Base-by-base conservation (phyloP, 2,797 vertebrate species). In the Echeneis naucrates region DNA sequence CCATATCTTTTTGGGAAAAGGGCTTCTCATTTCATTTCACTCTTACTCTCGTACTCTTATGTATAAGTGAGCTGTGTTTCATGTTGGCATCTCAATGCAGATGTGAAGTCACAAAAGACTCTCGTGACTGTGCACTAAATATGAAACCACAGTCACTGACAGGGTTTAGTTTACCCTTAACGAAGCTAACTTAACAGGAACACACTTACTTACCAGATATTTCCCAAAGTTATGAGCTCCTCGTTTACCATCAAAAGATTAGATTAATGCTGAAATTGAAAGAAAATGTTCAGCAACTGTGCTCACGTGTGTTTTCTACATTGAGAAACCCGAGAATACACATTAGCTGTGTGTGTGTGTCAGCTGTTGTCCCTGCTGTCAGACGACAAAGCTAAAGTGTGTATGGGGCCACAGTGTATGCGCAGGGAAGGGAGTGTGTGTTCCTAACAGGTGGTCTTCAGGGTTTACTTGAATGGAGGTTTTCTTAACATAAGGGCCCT, bases 361-460 rank as follows among this genome's bases (percentile, higher is more conserved):
- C 94, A 94, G 93, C 94, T 95, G 94, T 89, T 84, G 72, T 80
- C 75, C 85, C 92, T 82, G 92, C 85, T 85, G 73, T 88, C 64
- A 63, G 85, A 61, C 67, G 54, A 84, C 85, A 80, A 89, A 86
- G 83, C 75, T 75, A 66, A 80, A 83, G 77, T 86, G 87, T 87
- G 60, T 75, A 56, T 53, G 78, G 72, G 32, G 66, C 52, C 50
- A 21, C 32, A 44, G 55, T 82, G 58, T 72, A 57, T 75, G 78
- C 65, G 81, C 58, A 78, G 87, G 82, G 79, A 80, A 30, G 13
- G 77, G 89, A 88, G 89, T 91, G 90, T 93, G 86, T 88, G 87
- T 67, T 30, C 50, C 70, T 50, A 92, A 94, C 94, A 95, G 94
- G 93, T 95, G 94, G 92, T 88, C 90, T 75, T 91, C 90, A 87